Evolutionary conservation across 2,113 vertebrate species (phyloP), one percentile per base, ranked within the genome.

Genomic region (Pelobates fuscus): DNA sequence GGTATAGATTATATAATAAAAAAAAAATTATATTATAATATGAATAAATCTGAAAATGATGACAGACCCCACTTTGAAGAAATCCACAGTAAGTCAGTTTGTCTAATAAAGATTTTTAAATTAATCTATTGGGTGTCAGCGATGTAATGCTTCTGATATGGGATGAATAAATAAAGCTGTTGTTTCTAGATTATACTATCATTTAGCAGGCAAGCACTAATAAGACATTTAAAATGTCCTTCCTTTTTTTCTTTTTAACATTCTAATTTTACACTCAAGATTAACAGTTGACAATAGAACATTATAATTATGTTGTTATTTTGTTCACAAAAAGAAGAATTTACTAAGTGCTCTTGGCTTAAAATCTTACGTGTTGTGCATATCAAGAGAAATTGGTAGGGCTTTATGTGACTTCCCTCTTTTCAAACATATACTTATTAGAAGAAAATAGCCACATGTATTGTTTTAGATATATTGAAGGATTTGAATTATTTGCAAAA

Each of bases 241-340:
- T 52, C n/a, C 18, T 55, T 12, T 20, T 55, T 55, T 6, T 20
- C 52, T 23, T 55, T 21, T 2, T 55, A 21, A 23, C 52, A 23
- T 55, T 55, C 17, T 55, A 55, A 20, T 23, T 55, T 23, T 55
- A 23, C 52, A 20, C 44, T 8, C 52, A 55, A 7, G n/a, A 55
- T 55, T 23, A 55, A 55, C 52, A 55, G 52, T 55, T 55, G 52
- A 55, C 52, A 55, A 55, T 55, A 55, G 21, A 55, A 55, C 52
- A 49, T 49, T 14, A 49, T 49, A 55, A 55, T 23, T 55, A 55
- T 12, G n/a, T n/a, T 55, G 52, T 55, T 21, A 20, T 55, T 55
- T 55, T 55, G n/a, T 55, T 55, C 20, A 55, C 6, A 55, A 55
- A 21, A 55, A 3, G 2, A 18, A 49, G 44, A n/a, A n/a, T n/a